Base-by-base conservation (phyloP, 2,888 invertebrate species). In the Melanargia galathea region DNA sequence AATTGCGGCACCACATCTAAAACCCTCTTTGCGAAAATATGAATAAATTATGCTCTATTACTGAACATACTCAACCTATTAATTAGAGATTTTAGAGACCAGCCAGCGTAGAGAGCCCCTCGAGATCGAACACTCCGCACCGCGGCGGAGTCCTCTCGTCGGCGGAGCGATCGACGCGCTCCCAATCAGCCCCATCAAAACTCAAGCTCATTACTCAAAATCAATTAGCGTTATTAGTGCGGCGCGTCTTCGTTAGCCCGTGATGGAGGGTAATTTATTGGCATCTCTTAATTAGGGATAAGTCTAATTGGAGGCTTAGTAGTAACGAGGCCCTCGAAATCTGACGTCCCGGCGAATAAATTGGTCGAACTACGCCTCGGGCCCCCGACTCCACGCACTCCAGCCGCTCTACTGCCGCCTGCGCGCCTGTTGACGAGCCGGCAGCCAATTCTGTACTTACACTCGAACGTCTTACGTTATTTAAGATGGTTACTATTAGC, bases 271-370 rank as follows among this genome's bases (percentile, higher is more conserved):
- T 92, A 92, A 92, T 92, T 92, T 92, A 92, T 92, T 90, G 92
- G 92, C 92, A 92, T 92, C 92, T 92, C 92, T 92, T 92, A 92
- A 92, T 92, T 92, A 92, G 92, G 92, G 92, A 92, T 92, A 92
- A 92, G 92, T 92, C 92, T 92, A 92, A 92, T 92, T 92, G 92
- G 92, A 87, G 91, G 92, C 92, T 92, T 92, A 92, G 90, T 87
- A 85, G 90, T 92, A 92, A 92, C 92, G 92, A 92, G 92, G 85
- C 91, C 84, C 91, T 91, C 88, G 87, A 91, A 90, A 91, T 90
- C 90, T 91, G 91, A 90, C 90, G 90, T 89, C 85, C 89, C 87
- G 86, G 77, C 84, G 85, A 87, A 89, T 87, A 90, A 90, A 90
- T 90, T 90, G 90, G 89, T 83, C 80, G 80, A 81, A 79, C 80